phyloP scores from a whole-genome alignment of 2,113 vertebrate genomes.

The Vireo altiloquus region DNA sequence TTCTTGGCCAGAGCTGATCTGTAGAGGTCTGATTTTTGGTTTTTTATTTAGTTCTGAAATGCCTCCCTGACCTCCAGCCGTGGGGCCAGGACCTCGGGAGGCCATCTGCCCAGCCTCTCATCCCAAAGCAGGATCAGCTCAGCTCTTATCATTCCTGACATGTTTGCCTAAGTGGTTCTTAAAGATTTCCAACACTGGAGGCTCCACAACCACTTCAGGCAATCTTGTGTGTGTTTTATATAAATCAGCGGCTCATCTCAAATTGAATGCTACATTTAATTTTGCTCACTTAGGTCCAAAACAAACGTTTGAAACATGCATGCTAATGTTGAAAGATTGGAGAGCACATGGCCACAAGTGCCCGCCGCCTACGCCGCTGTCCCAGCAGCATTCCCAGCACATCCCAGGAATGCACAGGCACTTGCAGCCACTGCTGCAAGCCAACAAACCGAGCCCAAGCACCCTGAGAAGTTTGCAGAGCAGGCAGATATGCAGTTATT shows the following conservation, averaged over 20 bases:
- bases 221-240: conserved; percentile 13
- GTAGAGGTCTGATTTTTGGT: neutral
- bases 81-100: neutral
- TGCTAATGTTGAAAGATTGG: neutral
- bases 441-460: neutral
- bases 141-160: conserved; percentile 33
- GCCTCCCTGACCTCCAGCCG: neutral
- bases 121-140: neutral
- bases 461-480: neutral
- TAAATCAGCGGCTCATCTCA: conserved; percentile 29
- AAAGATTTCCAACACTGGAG: conserved; percentile 29
- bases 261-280: conserved; percentile 55
- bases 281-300: conserved; percentile 13
- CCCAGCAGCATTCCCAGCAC: neutral
- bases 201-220: conserved; percentile 26
- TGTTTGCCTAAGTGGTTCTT: conserved; percentile 41
- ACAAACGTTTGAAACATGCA: neutral
- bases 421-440: neutral
- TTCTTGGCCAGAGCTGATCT: neutral
- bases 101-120: conserved; percentile 34
- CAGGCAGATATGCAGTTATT: neutral
- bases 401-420: neutral
- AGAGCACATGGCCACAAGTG: neutral
- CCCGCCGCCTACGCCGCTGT: neutral
- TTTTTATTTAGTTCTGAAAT: conserved; percentile 7